Evolutionary conservation across 2,113 vertebrate genomes (phyloP).

Genomic region (Smithornis capensis): DNA sequence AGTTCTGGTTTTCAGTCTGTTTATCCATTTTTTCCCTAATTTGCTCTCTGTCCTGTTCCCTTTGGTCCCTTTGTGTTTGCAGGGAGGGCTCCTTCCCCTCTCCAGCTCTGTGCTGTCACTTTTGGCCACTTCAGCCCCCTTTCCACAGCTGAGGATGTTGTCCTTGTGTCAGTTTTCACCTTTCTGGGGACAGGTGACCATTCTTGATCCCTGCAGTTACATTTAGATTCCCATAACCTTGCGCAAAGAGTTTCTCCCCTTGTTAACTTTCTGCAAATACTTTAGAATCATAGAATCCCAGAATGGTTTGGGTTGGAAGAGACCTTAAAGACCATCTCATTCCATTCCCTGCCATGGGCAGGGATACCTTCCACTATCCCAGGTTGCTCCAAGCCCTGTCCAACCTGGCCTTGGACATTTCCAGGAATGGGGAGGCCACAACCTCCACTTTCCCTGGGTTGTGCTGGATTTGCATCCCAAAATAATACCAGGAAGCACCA

Average conservation of each 20-base stretch:
- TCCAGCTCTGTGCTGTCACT: neutral
- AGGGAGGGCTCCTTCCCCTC: neutral
- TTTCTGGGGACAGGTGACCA: neutral
- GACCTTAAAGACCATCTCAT: neutral
- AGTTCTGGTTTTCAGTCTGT: neutral
- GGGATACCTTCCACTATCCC: neutral
- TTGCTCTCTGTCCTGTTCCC: neutral
- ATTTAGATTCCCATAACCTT: neutral
- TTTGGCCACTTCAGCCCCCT: neutral
- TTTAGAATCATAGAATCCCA: rapidly evolving
- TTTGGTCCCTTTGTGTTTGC: neutral
- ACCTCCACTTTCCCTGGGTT: neutral
- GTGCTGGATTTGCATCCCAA: neutral
- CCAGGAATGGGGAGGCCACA: neutral
- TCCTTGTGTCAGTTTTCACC: neutral
- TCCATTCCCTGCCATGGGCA: neutral
- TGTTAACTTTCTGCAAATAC: neutral
- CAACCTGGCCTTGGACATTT: neutral
- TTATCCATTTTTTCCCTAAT: neutral
- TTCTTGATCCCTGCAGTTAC: neutral
- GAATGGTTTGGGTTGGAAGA: neutral
- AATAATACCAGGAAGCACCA: neutral
- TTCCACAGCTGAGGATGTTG: neutral
- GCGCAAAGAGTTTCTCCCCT: neutral
- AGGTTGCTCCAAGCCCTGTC: neutral